A percentile compares a stretch with the other conserved stretches of the same genome.
Conservation (phyloP, 2,797 vertebrate species). For the Dryobates pubescens region DNA sequence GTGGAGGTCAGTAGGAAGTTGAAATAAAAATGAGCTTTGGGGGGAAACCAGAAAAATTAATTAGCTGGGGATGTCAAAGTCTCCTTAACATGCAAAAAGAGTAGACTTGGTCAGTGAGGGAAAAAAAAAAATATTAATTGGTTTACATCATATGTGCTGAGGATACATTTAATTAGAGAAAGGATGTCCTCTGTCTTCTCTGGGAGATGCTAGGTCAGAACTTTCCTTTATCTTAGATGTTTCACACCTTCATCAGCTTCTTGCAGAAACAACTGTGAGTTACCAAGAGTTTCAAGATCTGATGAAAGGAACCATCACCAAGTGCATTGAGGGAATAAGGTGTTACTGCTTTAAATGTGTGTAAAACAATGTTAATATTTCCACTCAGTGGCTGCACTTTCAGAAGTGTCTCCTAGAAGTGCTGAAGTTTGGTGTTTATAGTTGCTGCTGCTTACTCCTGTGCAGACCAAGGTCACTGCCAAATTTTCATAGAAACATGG, state of each 20-base stretch:
- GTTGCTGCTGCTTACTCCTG: no score
- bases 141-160: not conserved
- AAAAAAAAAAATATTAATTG: constrained; percentile 31
- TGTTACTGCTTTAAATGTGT: not conserved
- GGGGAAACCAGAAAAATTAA: constrained; percentile 53
- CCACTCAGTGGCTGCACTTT: not conserved
- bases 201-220: constrained; percentile 5
- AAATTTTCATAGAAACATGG: no score
- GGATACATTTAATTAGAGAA: constrained; percentile 53
- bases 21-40: constrained; percentile 41
- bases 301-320: not conserved
- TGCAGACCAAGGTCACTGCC: no score
- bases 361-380: not conserved
- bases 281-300: not conserved
- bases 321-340: not conserved
- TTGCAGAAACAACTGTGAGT: not conserved
- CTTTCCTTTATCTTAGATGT: not conserved
- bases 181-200: constrained; percentile 6
- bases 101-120: not conserved
- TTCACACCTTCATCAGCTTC: constrained; percentile 30
- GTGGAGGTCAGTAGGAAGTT: constrained; percentile 21
- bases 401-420: no score
- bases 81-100: constrained; percentile 16
- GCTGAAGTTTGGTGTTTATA: no score
- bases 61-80: constrained; percentile 38